phyloP scores from a whole-genome alignment of 2,113 vertebrate species.

The Macroglossus sobrinus region DNA sequence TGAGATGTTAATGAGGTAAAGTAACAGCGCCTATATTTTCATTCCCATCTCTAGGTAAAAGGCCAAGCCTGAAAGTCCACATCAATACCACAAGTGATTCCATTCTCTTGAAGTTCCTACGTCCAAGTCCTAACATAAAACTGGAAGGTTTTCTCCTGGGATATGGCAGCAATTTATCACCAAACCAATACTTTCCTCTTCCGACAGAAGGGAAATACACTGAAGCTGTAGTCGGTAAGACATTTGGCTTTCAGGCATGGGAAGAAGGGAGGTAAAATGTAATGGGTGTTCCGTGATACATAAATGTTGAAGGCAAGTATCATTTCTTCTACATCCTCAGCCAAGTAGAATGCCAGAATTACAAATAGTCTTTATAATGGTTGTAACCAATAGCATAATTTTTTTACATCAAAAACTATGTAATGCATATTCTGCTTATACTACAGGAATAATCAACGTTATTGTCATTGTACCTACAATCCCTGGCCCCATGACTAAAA shows the following conservation, averaged over 20 bases:
- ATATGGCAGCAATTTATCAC: conserved; percentile 93
- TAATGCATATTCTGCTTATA: background rate
- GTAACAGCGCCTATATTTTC: background rate
- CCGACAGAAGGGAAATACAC: conserved; percentile 90
- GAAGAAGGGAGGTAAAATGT: background rate
- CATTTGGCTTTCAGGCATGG: background rate
- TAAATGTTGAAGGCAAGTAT: background rate
- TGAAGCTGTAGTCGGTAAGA: conserved; percentile 92
- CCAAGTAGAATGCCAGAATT: background rate
- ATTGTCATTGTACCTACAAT: background rate
- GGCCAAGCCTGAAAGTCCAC: conserved; percentile 92
- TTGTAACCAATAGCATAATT: background rate
- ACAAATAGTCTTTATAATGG: background rate
- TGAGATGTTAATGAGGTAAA: background rate
- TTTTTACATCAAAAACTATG: background rate
- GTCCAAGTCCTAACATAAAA: conserved; percentile 86
- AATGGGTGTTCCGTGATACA: background rate
- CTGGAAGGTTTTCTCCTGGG: conserved; percentile 96
- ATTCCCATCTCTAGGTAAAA: conserved; percentile 84
- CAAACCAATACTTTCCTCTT: conserved; percentile 94
- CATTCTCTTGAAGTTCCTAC: conserved; percentile 92
- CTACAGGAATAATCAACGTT: background rate
- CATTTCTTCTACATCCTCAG: background rate
- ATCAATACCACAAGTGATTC: conserved; percentile 95
- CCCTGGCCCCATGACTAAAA: background rate